Conservation (phyloP, 1,140 invertebrate genomes). For the Streblospio benedicti region DNA sequence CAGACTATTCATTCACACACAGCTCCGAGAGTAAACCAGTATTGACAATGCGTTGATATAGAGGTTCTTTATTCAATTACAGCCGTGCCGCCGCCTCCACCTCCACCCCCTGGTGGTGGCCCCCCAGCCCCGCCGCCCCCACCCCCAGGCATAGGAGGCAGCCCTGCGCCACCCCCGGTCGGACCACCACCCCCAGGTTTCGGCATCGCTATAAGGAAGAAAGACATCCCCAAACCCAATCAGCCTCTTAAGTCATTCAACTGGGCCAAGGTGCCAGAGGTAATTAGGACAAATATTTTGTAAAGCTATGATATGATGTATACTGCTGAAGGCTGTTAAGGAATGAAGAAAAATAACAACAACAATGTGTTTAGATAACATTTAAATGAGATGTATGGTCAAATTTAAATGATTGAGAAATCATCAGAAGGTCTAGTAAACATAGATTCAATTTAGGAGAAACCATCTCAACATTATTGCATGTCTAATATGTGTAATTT, state of each 20-base stretch:
- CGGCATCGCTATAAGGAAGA: slow-evolving; percentile 35
- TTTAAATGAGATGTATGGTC: neutral
- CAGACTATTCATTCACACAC: no score
- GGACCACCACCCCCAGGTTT: neutral
- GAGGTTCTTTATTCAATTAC: slow-evolving; percentile 1
- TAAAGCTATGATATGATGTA: neutral
- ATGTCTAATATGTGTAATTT: no score
- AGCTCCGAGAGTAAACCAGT: no score
- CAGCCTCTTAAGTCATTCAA: slow-evolving; percentile 94
- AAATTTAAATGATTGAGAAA: slow-evolving; percentile 46
- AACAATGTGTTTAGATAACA: no score
- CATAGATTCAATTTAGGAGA: no score
- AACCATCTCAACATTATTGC: no score
- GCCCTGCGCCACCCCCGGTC: slow-evolving; percentile 43
- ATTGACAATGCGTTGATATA: no score
- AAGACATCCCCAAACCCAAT: slow-evolving; percentile 66
- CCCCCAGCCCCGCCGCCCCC: slow-evolving; percentile 33
- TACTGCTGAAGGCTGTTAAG: neutral
- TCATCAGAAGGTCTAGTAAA: no score
- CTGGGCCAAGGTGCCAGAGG: slow-evolving; percentile 88
- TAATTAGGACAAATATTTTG: slow-evolving; percentile 35
- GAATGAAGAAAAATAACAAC: no score
- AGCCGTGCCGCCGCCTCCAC: slow-evolving; percentile 49
- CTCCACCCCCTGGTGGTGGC: slow-evolving; percentile 18
- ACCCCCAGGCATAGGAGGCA: slow-evolving; percentile 24